Base-by-base conservation (phyloP, 2,888 invertebrate genomes). In the Rosalia funebris region DNA sequence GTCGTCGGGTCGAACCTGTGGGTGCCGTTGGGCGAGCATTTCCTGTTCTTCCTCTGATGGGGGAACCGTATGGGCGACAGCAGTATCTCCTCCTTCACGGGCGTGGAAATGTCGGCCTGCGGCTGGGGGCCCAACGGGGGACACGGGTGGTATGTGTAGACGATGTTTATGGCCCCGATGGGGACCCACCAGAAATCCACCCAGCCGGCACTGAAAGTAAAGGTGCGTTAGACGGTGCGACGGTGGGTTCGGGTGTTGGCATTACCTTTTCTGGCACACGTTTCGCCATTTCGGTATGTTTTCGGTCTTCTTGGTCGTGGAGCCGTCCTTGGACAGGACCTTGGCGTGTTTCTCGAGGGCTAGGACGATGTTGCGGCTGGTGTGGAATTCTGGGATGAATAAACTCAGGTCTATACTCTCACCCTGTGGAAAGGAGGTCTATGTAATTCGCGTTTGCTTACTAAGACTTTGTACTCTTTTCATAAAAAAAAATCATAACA, bases 171-270 rank as follows among this genome's bases (percentile, higher is more conserved):
- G 0, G 96, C 95, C 2, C 96, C 92, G 64, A 96, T 96, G 0
- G 96, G 96, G 3, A 97, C 95, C 44, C 92, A 92, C 96, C 96
- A 96, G 77, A 96, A 96, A 78, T 97, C 96, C 0, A 97, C 88
- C 98, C 98, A 98, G 1, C 96, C 96, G 31, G 81, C 78, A 62
- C 82, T 82, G 62, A 34, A 75, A 69, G 48, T 34, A 57, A 41
- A 25, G 17, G 15, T 3, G 25, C 14, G 31, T 42, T 19, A 10
- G 19, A 16, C 2, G 19, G 36, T n/a, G 17, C 12, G 25, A 17
- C 12, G 2, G 32, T 36, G 4, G 9, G 39, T n/a, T n/a, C n/a
- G n/a, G n/a, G n/a, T n/a, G n/a, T n/a, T n/a, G n/a, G 32, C 39
- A 57, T 64, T 75, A 88, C 86, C 83, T 85, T 69, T 83, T 82